A percentile compares a stretch with the other conserved stretches of the same genome.
Conservation (phyloP, 2,113 vertebrate genomes). For the Heliornis fulica region DNA sequence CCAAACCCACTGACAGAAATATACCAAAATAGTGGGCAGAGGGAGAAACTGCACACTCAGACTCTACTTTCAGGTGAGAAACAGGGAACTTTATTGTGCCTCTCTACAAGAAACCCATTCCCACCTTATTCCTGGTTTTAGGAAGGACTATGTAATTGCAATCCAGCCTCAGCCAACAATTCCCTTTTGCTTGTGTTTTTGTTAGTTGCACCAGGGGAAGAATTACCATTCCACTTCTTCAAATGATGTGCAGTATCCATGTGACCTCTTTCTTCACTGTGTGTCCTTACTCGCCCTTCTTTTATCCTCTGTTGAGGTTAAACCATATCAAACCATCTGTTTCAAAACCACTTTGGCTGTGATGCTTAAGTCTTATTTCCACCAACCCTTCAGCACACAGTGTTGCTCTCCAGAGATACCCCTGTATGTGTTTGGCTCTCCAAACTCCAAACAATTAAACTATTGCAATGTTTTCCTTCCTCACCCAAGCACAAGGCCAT, state of each 20-base stretch:
- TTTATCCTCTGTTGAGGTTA: not conserved
- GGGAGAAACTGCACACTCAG: not conserved
- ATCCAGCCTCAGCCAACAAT: not conserved
- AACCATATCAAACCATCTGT: not conserved
- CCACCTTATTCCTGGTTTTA: fast-evolving
- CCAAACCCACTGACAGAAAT: not conserved
- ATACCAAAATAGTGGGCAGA: not conserved
- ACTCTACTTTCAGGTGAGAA: not conserved
- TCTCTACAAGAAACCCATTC: not conserved
- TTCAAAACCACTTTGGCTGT: not conserved
- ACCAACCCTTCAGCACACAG: not conserved
- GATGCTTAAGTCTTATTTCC: not conserved
- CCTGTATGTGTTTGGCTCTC: not conserved
- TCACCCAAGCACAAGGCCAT: not conserved
- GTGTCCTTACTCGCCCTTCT: not conserved
- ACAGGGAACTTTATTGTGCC: not conserved
- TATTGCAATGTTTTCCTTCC: not conserved
- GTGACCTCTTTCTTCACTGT: not conserved
- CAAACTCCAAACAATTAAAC: not conserved
- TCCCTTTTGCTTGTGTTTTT: not conserved
- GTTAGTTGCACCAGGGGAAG: not conserved
- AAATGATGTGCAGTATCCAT: not conserved
- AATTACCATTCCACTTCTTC: not conserved
- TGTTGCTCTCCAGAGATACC: not conserved
- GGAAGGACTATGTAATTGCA: not conserved